These are phyloP conservation scores for Acipenser oxyrinchus DNA, from an alignment of 2,797 vertebrate genomes.

Conservation along the genomic window DNA sequence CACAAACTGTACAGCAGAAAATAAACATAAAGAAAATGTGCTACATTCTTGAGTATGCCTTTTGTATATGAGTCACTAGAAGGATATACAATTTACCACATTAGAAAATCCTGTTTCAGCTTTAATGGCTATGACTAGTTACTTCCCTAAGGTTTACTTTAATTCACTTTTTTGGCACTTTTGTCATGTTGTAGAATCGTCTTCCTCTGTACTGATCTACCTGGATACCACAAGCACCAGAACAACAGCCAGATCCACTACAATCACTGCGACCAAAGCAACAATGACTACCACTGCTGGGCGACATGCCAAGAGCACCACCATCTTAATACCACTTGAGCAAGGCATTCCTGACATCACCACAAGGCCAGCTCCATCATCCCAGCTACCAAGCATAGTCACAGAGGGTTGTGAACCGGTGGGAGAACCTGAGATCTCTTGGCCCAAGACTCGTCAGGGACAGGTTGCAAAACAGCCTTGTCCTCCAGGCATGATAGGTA, in stretches of 20 bases:
- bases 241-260: slow-evolving; percentile 40
- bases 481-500: slow-evolving; percentile 83
- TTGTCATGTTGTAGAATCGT: slow-evolving; percentile 61
- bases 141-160: not conserved
- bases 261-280: slow-evolving; percentile 48
- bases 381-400: slow-evolving; percentile 68
- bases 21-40: slow-evolving; percentile 6
- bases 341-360: slow-evolving; percentile 45
- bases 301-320: slow-evolving; percentile 61
- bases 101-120: no score
- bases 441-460: slow-evolving; percentile 86
- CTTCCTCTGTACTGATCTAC: slow-evolving; percentile 69
- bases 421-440: slow-evolving; percentile 77
- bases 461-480: slow-evolving; percentile 75
- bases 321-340: slow-evolving; percentile 40
- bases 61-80: not conserved
- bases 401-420: slow-evolving; percentile 77
- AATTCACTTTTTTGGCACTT: not conserved
- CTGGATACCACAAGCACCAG: slow-evolving; percentile 59
- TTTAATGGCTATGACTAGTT: no score
- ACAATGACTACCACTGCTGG: slow-evolving; percentile 50
- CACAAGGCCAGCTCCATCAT: slow-evolving; percentile 56
- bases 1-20: not conserved
- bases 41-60: slow-evolving; percentile 2
- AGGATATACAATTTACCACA: no score